Evolutionary conservation across 2,113 vertebrate genomes (phyloP).

Genomic region (Lophius piscatorius): DNA sequence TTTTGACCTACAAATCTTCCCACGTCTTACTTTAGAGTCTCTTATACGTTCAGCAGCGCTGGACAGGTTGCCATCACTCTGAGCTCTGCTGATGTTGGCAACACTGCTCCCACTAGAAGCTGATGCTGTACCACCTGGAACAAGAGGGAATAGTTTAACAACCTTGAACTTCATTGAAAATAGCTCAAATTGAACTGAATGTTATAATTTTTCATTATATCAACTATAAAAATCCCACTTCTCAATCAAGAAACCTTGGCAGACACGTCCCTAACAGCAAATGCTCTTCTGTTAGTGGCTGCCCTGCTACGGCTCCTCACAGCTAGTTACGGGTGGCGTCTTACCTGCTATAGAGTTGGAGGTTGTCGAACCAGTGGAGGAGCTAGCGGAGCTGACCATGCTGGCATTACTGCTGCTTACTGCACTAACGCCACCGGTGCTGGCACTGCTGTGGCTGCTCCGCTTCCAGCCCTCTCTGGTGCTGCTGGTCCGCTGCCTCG

Average conservation of each 20-base stretch:
- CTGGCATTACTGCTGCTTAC: slow-evolving; percentile 90
- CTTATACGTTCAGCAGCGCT: slow-evolving; percentile 95
- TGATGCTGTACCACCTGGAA: slow-evolving; percentile 65
- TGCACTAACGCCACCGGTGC: slow-evolving; percentile 89
- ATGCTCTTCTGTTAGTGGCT: too few species aligned
- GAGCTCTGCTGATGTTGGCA: slow-evolving; percentile 93
- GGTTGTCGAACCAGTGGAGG: slow-evolving; percentile 85
- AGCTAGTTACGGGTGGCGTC: background rate
- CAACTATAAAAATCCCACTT: background rate
- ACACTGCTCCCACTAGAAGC: slow-evolving; percentile 77
- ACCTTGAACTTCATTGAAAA: too few species aligned
- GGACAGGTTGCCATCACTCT: slow-evolving; percentile 96
- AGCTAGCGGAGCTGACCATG: slow-evolving; percentile 94
- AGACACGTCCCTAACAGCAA: rapidly evolving
- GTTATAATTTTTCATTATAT: background rate
- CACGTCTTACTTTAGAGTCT: slow-evolving; percentile 92
- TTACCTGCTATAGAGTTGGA: slow-evolving; percentile 85
- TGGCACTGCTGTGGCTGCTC: slow-evolving; percentile 89
- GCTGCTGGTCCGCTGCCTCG: slow-evolving; percentile 87
- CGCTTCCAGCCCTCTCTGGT: slow-evolving; percentile 92
- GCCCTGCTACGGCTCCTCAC: too few species aligned
- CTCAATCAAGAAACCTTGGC: background rate
- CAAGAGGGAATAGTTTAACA: background rate
- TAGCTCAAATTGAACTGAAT: background rate
- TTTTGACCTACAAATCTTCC: background rate